Evolutionary conservation across 2,888 invertebrate genomes (phyloP), one percentile per base, ranked within the genome.

Genomic region (Atrina japonica): DNA sequence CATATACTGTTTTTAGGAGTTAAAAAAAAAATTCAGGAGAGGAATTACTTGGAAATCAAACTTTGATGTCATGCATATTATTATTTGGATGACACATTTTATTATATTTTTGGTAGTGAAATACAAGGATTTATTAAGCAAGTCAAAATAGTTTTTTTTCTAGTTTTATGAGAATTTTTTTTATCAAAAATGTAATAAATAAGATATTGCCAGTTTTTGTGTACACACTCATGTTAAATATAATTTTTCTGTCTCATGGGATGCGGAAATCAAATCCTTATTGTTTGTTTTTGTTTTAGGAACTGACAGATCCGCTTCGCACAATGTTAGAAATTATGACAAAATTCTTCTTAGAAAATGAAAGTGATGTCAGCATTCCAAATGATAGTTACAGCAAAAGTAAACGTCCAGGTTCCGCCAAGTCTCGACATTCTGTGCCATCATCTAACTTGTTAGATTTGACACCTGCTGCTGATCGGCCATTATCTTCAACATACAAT

Each of bases 271-370:
- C n/a, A n/a, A n/a, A n/a, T n/a, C n/a, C n/a, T n/a, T n/a, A n/a
- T n/a, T n/a, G n/a, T n/a, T 27, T 9, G 16, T 16, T 30, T 55
- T 30, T n/a, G 1, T 71, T 70, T 93, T 80, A 88, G 86, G 86
- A 85, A 41, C 81, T 83, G 58, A 61, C 73, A 2, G 66, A 78
- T 3, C 88, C 89, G 2, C 70, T 87, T n/a, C 80, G 85, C 73
- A 79, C 87, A 16, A 88, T 89, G 85, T 70, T 89, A 40, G 89
- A 89, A 82, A 81, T 89, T 6, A 85, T 89, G 43, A 79, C 86
- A 11, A 81, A 86, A 73, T 73, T 77, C 66, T 81, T 87, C 61
- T 43, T 85, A 53, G 80, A 80, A 16, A 73, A 74, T 66, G 49
- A 30, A 52, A 35, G 50, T 55, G 68, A 61, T 18, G 14, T 40